phyloP scores from a whole-genome alignment of 2,113 vertebrate genomes.

The Dasyornis broadbenti region DNA sequence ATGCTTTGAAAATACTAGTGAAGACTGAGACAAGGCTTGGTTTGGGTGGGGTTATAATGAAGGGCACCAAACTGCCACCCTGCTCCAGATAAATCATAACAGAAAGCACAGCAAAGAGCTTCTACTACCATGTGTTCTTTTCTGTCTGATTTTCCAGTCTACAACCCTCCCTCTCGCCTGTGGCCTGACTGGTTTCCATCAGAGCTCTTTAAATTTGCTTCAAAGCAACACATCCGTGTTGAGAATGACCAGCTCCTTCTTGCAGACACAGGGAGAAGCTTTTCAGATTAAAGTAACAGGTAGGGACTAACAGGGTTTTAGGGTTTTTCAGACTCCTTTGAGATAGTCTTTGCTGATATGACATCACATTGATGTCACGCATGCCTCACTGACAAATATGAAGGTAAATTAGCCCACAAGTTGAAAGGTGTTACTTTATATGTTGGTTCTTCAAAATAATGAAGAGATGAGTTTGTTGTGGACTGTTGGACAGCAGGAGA shows the following conservation, averaged over 20 bases:
- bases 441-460: neutral
- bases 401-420: neutral
- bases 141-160: slow-evolving; percentile 41
- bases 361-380: neutral
- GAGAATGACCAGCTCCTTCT: slow-evolving; percentile 55
- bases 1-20: neutral
- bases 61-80: neutral
- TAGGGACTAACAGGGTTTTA: neutral
- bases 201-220: slow-evolving; percentile 52
- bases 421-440: neutral
- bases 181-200: slow-evolving; percentile 55
- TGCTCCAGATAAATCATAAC: neutral
- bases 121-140: neutral
- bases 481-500: neutral
- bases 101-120: neutral
- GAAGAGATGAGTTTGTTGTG: neutral
- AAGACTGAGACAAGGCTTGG: rapidly evolving
- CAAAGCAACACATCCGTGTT: slow-evolving; percentile 35
- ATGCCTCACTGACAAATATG: neutral
- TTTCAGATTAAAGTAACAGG: slow-evolving; percentile 67
- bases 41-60: neutral
- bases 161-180: slow-evolving; percentile 49
- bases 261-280: slow-evolving; percentile 44
- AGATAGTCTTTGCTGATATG: neutral
- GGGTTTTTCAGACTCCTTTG: neutral